Evolutionary conservation across 1,140 invertebrate species (phyloP).

Genomic region (Drosophila bifasciata): DNA sequence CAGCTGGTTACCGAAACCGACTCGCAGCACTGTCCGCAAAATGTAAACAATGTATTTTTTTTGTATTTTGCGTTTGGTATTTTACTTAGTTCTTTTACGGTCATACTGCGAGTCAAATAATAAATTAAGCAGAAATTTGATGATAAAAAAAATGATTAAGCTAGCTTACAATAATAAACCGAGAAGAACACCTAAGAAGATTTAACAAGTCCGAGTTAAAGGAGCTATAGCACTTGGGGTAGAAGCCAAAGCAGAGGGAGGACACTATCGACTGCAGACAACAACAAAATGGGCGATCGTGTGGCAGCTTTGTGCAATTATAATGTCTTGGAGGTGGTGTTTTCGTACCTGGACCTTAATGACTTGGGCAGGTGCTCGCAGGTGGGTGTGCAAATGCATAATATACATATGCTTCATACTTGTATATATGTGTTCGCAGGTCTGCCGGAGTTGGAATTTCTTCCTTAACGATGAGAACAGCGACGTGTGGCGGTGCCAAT

Average conservation of each 20-base stretch:
- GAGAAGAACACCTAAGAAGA: conserved; percentile 22
- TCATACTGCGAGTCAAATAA: conserved; percentile 13
- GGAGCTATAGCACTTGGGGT: too few relatives aligned
- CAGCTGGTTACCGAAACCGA: conserved; percentile 13
- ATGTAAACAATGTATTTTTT: conserved; percentile 61
- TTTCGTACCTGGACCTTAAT: conserved; percentile 94
- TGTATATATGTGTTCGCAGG: conserved; percentile 84
- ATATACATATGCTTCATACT: too few relatives aligned
- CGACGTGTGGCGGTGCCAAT: conserved; percentile 97
- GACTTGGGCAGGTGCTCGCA: conserved; percentile 95
- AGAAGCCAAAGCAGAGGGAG: too few relatives aligned
- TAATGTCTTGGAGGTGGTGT: conserved; percentile 95
- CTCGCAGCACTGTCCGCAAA: conserved; percentile 22
- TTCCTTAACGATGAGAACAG: conserved; percentile 97
- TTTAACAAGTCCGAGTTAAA: conserved; percentile 27
- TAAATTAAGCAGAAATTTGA: conserved; percentile 21
- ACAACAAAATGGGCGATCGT: conserved; percentile 73
- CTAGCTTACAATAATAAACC: conserved; percentile 17
- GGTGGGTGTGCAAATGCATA: too few relatives aligned
- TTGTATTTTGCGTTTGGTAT: too few relatives aligned
- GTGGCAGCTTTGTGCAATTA: conserved; percentile 84
- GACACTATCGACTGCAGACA: conserved; percentile 17
- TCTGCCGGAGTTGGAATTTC: conserved; percentile 96
- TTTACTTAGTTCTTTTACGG: conserved; percentile 6
- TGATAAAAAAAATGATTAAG: conserved; percentile 52